These are phyloP conservation scores for Pseudococcus viburni DNA, from an alignment of 2,888 invertebrate species.

Conservation along the genomic window DNA sequence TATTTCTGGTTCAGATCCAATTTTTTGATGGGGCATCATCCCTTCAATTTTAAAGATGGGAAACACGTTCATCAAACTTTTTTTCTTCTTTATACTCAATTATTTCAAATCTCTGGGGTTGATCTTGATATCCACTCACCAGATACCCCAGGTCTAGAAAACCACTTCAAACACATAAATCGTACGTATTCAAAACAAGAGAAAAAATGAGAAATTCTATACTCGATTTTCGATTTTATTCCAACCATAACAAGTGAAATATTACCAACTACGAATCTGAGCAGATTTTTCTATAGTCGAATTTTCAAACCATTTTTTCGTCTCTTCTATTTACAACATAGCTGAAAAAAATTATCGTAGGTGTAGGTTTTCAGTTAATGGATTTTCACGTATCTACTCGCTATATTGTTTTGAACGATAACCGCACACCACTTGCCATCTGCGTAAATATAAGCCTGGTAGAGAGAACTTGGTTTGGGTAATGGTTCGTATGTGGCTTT, in stretches of 20 bases:
- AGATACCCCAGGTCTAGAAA: too few relatives aligned
- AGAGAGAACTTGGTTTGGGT: conserved; percentile 19
- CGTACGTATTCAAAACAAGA: too few relatives aligned
- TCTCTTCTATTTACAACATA: neutral
- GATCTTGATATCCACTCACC: too few relatives aligned
- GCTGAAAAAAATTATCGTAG: neutral
- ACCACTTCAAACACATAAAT: too few relatives aligned
- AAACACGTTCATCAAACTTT: too few relatives aligned
- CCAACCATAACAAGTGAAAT: neutral
- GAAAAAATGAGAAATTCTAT: too few relatives aligned
- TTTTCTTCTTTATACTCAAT: too few relatives aligned
- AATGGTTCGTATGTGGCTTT: conserved; percentile 11
- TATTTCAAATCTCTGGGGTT: too few relatives aligned
- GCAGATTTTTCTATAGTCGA: neutral
- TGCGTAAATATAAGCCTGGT: conserved; percentile 1
- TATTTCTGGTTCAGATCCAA: too few relatives aligned
- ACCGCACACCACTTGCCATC: neutral
- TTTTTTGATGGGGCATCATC: too few relatives aligned
- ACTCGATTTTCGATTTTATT: too few relatives aligned
- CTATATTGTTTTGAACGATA: conserved; percentile 23
- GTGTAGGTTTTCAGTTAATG: conserved; percentile 41
- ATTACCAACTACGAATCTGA: neutral
- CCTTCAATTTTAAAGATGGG: too few relatives aligned
- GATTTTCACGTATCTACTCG: conserved; percentile 31
- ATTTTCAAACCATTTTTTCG: conserved; percentile 1